phyloP scores from a whole-genome alignment of 2,888 invertebrate species.

The Kuschelorhynchus macadamiae region DNA sequence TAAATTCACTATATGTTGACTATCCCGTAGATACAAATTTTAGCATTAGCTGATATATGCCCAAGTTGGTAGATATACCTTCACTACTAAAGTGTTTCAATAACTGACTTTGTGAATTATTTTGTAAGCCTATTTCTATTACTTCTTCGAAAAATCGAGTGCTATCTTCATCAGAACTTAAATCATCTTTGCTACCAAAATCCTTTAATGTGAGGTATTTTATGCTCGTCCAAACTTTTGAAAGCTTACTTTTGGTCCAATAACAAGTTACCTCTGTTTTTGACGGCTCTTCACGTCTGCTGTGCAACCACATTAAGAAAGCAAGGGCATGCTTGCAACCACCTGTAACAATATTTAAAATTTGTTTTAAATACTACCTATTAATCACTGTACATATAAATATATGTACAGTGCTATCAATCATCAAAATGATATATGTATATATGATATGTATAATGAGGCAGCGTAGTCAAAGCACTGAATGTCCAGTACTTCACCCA shows the following conservation, averaged over 20 bases:
- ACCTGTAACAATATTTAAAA: slow-evolving; percentile 13
- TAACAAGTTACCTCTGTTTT: slow-evolving; percentile 32
- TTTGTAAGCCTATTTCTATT: slow-evolving; percentile 23
- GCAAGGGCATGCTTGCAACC: slow-evolving; percentile 24
- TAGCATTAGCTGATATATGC: slow-evolving; percentile 27
- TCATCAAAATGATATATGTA: no score
- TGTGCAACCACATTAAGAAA: slow-evolving; percentile 50
- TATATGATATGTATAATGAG: no score
- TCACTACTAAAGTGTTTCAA: slow-evolving; percentile 25
- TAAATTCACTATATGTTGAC: slow-evolving; percentile 18
- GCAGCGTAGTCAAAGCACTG: no score
- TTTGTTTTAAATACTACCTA: no score
- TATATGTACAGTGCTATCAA: no score
- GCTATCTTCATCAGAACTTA: slow-evolving; percentile 29
- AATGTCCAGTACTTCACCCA: no score
- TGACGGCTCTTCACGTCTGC: slow-evolving; percentile 51
- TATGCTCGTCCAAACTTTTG: slow-evolving; percentile 24
- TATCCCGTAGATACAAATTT: slow-evolving; percentile 5
- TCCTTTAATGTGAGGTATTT: slow-evolving; percentile 27
- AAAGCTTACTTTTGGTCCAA: slow-evolving; percentile 33
- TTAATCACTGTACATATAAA: no score
- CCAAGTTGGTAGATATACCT: slow-evolving; percentile 15
- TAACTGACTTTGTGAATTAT: slow-evolving; percentile 22
- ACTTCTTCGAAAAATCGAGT: slow-evolving; percentile 23
- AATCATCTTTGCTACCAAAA: slow-evolving; percentile 30